phyloP scores from a whole-genome alignment of 2,113 vertebrate species.

The Tetraodon nigroviridis region DNA sequence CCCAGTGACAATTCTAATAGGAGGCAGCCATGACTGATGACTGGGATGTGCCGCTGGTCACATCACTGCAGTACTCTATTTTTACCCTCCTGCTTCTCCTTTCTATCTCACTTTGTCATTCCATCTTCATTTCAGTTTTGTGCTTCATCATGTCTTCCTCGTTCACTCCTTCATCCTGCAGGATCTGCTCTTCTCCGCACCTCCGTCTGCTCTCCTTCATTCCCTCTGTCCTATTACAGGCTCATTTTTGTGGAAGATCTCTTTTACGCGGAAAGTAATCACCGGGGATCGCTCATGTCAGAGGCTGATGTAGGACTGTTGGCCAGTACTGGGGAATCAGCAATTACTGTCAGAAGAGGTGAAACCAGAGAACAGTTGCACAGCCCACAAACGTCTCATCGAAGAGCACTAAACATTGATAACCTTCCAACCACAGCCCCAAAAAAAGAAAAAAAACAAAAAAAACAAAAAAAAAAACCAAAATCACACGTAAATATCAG shows the following conservation, averaged over 20 bases:
- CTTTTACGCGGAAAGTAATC: slow-evolving; percentile 29
- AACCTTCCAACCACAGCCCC: no score
- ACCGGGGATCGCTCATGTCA: slow-evolving; percentile 16
- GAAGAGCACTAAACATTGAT: no score
- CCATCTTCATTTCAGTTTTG: slow-evolving; percentile 6
- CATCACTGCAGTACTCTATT: slow-evolving; percentile 57
- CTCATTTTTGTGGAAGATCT: slow-evolving; percentile 27
- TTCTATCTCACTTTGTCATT: slow-evolving; percentile 28
- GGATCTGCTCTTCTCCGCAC: background rate
- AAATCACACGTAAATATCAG: no score
- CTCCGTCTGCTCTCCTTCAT: background rate
- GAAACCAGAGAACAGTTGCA: slow-evolving; percentile 8
- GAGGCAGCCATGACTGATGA: slow-evolving; percentile 68
- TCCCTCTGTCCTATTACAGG: slow-evolving; percentile 14
- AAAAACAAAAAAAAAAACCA: no score
- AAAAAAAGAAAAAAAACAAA: no score
- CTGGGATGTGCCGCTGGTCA: slow-evolving; percentile 62
- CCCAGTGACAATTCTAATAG: slow-evolving; percentile 70
- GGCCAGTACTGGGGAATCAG: slow-evolving; percentile 10
- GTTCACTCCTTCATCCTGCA: background rate
- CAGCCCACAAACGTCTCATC: background rate
- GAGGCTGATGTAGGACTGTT: slow-evolving; percentile 16
- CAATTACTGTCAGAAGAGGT: slow-evolving; percentile 8
- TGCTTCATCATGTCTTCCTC: slow-evolving; percentile 3
- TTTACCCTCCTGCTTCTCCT: slow-evolving; percentile 47